Evolutionary conservation across 2,888 invertebrate species (phyloP), one percentile per base, ranked within the genome.

Genomic region (Aplocera efformata): DNA sequence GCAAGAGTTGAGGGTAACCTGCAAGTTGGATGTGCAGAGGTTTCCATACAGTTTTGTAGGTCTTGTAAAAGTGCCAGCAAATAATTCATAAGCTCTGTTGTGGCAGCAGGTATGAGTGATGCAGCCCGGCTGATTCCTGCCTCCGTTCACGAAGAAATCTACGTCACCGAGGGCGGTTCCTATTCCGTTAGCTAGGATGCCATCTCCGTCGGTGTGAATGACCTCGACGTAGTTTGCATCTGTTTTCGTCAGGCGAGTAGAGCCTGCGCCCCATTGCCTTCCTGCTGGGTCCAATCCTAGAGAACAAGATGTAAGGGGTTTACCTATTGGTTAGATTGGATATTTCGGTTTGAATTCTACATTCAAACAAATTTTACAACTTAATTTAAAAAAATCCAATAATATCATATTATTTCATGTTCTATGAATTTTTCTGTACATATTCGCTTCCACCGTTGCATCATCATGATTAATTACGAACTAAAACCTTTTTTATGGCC

Each of bases 111-210:
- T 5, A 29, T 68, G 59, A 3, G 50, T 62, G 0, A 59, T 6
- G 33, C 85, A 84, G 0, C 83, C 85, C 0, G 84, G 85, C 50
- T 86, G 96, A 60, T 91, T 90, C 32, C 90, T 89, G 0, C 97
- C 97, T 0, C 96, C 96, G 60, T 97, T 97, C 0, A 95, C 94
- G 73, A 92, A 97, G 78, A 96, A 96, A 79, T 97, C 97, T 0
- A 95, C 91, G 67, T 96, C 93, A 0, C 96, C 97, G 25, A 94
- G 89, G 0, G 92, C 90, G 55, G 92, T 92, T 10, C 91, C 90
- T 51, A 95, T 91, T 0, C 97, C 97, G 29, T 74, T 65, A 1
- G 61, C 32, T 0, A 54, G 20, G 3, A 62, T 6, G 2, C 76
- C 74, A 13, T 44, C 44, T 1, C 66, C 68, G 25, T 80, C 80